These are phyloP conservation scores for Dreissena rostriformis DNA, from an alignment of 1,140 invertebrate genomes.

Conservation along the genomic window DNA sequence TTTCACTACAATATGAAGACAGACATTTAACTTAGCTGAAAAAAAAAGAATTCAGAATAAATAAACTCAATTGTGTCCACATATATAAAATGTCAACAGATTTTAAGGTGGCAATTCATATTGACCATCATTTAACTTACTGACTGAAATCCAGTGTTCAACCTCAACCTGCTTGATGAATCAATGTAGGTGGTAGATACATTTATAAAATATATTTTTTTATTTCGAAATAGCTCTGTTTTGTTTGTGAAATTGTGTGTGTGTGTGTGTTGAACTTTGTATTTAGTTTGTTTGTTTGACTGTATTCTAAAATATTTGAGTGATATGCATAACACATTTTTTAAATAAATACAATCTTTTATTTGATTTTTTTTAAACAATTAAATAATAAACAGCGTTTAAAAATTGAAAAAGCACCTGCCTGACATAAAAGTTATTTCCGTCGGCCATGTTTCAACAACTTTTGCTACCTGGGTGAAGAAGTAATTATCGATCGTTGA, in stretches of 20 bases:
- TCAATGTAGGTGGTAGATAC: too few relatives aligned
- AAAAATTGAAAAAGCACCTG: neutral
- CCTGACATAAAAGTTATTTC: conserved; percentile 3
- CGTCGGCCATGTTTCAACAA: conserved; percentile 53
- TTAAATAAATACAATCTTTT: neutral
- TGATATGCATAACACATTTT: neutral
- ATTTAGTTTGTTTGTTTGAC: neutral
- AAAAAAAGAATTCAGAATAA: too few relatives aligned
- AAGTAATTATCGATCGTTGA: conserved; percentile 39
- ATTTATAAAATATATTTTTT: too few relatives aligned
- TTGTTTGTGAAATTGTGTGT: neutral
- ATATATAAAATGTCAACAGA: too few relatives aligned
- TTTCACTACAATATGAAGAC: too few relatives aligned
- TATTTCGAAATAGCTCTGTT: neutral
- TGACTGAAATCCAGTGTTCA: too few relatives aligned
- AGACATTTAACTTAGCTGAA: too few relatives aligned
- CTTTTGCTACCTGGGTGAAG: conserved; percentile 37
- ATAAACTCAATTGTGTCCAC: too few relatives aligned
- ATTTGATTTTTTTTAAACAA: neutral
- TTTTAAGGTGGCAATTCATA: too few relatives aligned
- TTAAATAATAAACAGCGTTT: too few relatives aligned
- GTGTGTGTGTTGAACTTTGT: neutral
- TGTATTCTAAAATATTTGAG: neutral
- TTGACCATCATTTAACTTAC: too few relatives aligned
- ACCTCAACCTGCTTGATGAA: too few relatives aligned